A percentile compares a stretch with the other conserved stretches of the same genome.
phyloP scores from a whole-genome alignment of 2,888 invertebrate species.

The Dascillus cervinus region DNA sequence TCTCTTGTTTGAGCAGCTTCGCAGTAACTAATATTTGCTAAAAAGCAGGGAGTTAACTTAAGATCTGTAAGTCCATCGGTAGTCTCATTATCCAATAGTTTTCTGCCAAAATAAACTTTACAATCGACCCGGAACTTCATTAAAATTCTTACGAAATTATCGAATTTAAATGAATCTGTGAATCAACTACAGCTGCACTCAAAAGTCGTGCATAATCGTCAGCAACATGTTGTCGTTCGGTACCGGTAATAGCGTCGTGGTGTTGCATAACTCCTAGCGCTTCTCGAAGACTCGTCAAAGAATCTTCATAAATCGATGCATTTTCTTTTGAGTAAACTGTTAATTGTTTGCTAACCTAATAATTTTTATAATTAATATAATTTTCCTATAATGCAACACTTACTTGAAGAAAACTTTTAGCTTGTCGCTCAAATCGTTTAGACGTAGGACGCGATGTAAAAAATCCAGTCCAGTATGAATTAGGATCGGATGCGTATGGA shows the following conservation, averaged over 20 bases:
- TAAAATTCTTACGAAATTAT: conserved; percentile 9
- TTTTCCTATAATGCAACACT: too few relatives aligned
- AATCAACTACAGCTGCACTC: conserved; percentile 56
- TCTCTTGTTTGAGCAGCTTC: conserved; percentile 52
- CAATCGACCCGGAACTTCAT: conserved; percentile 7
- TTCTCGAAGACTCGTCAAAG: conserved; percentile 57
- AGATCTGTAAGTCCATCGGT: conserved; percentile 4
- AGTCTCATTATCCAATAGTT: conserved; percentile 1
- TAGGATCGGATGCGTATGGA: conserved; percentile 79
- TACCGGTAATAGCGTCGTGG: conserved; percentile 86
- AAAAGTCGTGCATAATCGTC: conserved; percentile 78
- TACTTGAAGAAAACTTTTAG: conserved; percentile 70
- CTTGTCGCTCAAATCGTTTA: conserved; percentile 68
- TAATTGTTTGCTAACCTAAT: conserved; percentile 64
- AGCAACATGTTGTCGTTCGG: conserved; percentile 81
- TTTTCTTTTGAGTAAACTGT: conserved; percentile 48
- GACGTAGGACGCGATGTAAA: conserved; percentile 75
- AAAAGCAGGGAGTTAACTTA: conserved; percentile 48
- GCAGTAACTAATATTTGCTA: conserved; percentile 74
- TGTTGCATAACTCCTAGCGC: conserved; percentile 85
- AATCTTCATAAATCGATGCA: conserved; percentile 33
- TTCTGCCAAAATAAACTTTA: conserved; percentile 1
- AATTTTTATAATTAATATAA: too few relatives aligned
- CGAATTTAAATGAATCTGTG: conserved; percentile 24
- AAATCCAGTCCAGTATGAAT: conserved; percentile 92